Base-by-base conservation (phyloP, 2,888 invertebrate genomes). In the Quadroppia sp. region DNA sequence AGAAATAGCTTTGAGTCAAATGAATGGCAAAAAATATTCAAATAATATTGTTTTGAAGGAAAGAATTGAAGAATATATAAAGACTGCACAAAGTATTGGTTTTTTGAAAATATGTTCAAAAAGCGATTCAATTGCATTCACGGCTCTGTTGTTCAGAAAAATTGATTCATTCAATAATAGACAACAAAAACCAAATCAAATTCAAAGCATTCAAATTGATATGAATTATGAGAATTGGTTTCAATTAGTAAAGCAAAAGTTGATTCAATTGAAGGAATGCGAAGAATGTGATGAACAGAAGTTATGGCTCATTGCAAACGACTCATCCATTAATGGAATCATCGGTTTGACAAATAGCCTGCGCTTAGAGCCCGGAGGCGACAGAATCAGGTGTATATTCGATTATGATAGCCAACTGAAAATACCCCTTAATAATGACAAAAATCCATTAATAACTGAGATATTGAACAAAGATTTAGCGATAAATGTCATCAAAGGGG, bases 271-370 rank as follows among this genome's bases (percentile, higher is more conserved):
- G 87, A 87, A 85, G 87, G 88, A 78, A 61, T n/a, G n/a, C n/a
- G n/a, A n/a, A n/a, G n/a, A n/a, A n/a, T n/a, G n/a, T n/a, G n/a
- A n/a, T n/a, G n/a, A 81, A 23, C 81, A 80, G 42, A 86, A 80
- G 73, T 79, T 86, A 50, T 85, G 85, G 85, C 78, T 92, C 48
- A 87, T 90, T 73, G 86, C 89, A 75, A 86, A 88, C 80, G 88
- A 88, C 79, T 86, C n/a, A n/a, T n/a, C 88, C 75, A 82, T 86
- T 40, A 86, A 87, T 81, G 97, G 98, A 17, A 86, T 92, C 77
- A 85, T 95, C 74, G 98, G 98, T 67, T 86, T 98, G 81, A 88
- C 90, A 80, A 90, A 92, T 81, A 98, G 98, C 82, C 86, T 98
- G 78, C 89, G 90, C 80, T 88, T 87, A 79, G 96, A 97, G 85